These are phyloP conservation scores for Thalassoma bifasciatum DNA, from an alignment of 2,113 vertebrate species.

Conservation along the genomic window DNA sequence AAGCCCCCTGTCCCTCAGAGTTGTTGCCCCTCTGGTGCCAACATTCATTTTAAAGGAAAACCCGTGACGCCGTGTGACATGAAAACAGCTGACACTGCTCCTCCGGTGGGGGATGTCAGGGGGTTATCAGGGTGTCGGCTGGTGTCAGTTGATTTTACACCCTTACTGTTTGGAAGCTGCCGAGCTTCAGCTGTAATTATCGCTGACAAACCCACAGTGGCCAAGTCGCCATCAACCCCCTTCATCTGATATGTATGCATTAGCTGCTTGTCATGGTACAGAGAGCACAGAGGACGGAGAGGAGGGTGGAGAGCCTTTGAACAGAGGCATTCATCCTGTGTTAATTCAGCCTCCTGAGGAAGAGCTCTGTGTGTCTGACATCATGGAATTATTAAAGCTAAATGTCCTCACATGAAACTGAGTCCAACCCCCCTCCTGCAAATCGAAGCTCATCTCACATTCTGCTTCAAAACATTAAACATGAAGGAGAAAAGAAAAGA, in stretches of 20 bases:
- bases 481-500: neutral
- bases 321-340: neutral
- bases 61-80: neutral
- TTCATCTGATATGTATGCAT: too few relatives aligned
- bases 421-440: neutral
- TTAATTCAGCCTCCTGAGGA: neutral
- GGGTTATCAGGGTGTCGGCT: neutral
- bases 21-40: neutral
- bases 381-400: neutral
- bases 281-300: conserved; percentile 33
- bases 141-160: neutral
- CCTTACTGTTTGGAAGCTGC: conserved; percentile 25
- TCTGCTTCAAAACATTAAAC: conserved; percentile 1
- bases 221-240: neutral
- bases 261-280: conserved; percentile 25
- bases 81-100: neutral
- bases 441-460: conserved; percentile 11
- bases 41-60: neutral
- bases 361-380: too few relatives aligned
- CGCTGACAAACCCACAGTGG: conserved; percentile 10
- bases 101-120: too few relatives aligned
- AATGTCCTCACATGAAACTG: neutral
- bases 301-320: conserved; percentile 10
- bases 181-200: conserved; percentile 36
- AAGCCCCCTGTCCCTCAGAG: neutral